phyloP scores from a whole-genome alignment of 2,113 vertebrate species.

The Gambusia holbrooki region DNA sequence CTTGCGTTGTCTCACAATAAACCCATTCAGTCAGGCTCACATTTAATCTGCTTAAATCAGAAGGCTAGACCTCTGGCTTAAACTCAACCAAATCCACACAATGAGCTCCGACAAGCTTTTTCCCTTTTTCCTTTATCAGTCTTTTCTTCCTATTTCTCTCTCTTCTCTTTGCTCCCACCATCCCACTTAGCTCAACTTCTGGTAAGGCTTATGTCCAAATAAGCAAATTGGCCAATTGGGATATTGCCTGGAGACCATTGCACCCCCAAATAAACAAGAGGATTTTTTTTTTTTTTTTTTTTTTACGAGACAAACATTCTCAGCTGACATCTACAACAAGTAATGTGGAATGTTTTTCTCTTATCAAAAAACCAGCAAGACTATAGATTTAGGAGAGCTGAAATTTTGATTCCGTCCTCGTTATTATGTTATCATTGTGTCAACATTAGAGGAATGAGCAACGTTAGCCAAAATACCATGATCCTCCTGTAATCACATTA shows the following conservation, averaged over 20 bases:
- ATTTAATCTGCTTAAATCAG: conserved; percentile 68
- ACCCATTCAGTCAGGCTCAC: conserved; percentile 27
- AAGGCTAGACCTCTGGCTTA: conserved; percentile 45
- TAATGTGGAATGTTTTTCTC: neutral
- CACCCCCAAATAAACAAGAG: conserved; percentile 20
- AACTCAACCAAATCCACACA: conserved; percentile 56
- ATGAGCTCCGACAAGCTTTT: conserved; percentile 60
- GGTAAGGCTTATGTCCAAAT: neutral
- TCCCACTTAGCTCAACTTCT: conserved; percentile 28
- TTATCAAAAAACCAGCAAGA: conserved; percentile 9
- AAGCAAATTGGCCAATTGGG: conserved; percentile 7
- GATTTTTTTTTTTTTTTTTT: conserved; percentile 26
- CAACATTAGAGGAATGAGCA: conserved; percentile 46
- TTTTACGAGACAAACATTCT: conserved; percentile 20
- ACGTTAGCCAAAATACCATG: conserved; percentile 35
- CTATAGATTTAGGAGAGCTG: conserved; percentile 18
- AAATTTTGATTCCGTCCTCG: conserved; percentile 2
- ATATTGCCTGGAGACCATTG: neutral
- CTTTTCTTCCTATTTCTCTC: conserved; percentile 7
- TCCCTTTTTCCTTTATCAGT: conserved; percentile 21
- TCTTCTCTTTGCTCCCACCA: conserved; percentile 1
- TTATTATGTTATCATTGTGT: conserved; percentile 40
- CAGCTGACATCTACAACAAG: conserved; percentile 2
- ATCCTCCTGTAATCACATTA: conserved; percentile 13
- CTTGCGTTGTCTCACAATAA: conserved; percentile 41